These are phyloP conservation scores for Beaufortia kweichowensis DNA, from an alignment of 2,113 vertebrate species.

Conservation along the genomic window DNA sequence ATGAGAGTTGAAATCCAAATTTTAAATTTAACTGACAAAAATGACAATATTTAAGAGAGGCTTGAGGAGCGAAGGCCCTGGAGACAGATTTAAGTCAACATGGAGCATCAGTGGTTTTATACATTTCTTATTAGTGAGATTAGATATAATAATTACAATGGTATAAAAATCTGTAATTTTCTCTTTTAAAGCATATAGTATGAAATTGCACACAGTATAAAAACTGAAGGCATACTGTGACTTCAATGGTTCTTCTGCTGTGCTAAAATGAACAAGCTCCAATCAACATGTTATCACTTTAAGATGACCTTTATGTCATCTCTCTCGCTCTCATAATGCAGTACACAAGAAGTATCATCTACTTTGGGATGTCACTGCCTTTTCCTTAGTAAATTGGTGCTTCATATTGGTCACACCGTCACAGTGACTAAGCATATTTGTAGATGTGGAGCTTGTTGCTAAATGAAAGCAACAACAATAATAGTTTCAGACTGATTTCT, in stretches of 20 bases:
- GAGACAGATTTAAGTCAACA: conserved; percentile 36
- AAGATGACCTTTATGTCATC: conserved; percentile 15
- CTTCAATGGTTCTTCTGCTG: conserved; percentile 26
- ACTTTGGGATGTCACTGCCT: background rate
- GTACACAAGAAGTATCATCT: conserved; percentile 16
- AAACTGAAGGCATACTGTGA: conserved; percentile 44
- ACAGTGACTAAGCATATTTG: conserved; percentile 26
- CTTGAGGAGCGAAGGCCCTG: background rate
- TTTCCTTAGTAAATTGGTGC: background rate
- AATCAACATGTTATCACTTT: conserved; percentile 18
- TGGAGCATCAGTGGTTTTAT: conserved; percentile 41
- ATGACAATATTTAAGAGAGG: conserved; percentile 35
- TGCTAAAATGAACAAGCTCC: background rate
- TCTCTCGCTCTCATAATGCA: conserved; percentile 9
- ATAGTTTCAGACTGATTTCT: background rate
- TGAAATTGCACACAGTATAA: conserved; percentile 45
- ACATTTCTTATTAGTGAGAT: conserved; percentile 39
- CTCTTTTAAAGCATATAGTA: conserved; percentile 17
- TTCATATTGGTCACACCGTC: conserved; percentile 15
- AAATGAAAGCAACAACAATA: conserved; percentile 1
- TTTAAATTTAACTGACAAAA: conserved; percentile 50
- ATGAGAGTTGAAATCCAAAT: conserved; percentile 12
- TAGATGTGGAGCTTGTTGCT: conserved; percentile 2
- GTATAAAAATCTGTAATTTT: conserved; percentile 41
- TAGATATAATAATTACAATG: conserved; percentile 34